Evolutionary conservation across 2,888 invertebrate species (phyloP).

Genomic region (Xylota segnis): DNA sequence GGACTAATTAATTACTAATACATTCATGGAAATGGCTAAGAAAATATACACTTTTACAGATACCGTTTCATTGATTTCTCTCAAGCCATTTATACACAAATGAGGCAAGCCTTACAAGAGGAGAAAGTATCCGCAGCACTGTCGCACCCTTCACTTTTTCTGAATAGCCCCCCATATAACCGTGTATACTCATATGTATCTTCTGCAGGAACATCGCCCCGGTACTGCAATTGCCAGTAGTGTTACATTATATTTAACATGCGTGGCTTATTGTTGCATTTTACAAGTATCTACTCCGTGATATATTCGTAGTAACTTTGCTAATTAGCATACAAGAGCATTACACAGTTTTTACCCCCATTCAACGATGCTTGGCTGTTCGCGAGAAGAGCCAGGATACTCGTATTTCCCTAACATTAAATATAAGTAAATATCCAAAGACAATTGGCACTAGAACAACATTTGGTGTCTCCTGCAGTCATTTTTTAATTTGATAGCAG

Average conservation of each 20-base stretch:
- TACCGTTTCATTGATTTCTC: neutral
- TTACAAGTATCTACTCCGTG: slow-evolving; percentile 68
- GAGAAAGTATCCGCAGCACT: slow-evolving; percentile 24
- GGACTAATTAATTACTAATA: too few relatives aligned
- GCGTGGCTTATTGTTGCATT: slow-evolving; percentile 76
- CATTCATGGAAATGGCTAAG: neutral
- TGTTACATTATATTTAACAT: slow-evolving; percentile 73
- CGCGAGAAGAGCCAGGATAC: slow-evolving; percentile 63
- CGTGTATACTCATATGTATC: neutral
- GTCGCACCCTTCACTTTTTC: slow-evolving; percentile 48
- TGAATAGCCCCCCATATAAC: too few relatives aligned
- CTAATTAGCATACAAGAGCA: slow-evolving; percentile 76
- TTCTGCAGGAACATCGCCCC: neutral
- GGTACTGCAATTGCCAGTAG: slow-evolving; percentile 60
- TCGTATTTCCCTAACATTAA: slow-evolving; percentile 63
- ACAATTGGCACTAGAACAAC: slow-evolving; percentile 77
- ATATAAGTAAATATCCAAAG: slow-evolving; percentile 73
- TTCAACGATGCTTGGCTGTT: slow-evolving; percentile 61
- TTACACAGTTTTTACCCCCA: slow-evolving; percentile 76
- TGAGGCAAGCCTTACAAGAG: neutral
- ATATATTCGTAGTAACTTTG: slow-evolving; percentile 75
- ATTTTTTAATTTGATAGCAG: slow-evolving; percentile 75
- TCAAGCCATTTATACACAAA: slow-evolving; percentile 8
- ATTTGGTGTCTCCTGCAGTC: slow-evolving; percentile 77
- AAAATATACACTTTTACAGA: neutral